Conservation (phyloP, 2,113 vertebrate genomes). For the Spermophilus dauricus region DNA sequence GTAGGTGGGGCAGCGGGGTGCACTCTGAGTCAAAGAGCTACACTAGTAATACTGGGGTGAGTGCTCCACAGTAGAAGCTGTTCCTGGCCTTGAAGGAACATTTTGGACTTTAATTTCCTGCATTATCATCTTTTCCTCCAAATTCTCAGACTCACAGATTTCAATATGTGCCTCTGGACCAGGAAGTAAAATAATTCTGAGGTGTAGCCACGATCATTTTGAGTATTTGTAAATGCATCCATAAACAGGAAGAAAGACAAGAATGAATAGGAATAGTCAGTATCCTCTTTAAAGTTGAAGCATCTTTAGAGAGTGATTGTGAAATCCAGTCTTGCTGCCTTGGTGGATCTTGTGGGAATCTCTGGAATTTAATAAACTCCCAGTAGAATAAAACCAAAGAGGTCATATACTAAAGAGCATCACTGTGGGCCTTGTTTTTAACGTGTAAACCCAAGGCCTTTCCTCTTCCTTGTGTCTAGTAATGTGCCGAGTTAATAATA, state of each 20-base stretch:
- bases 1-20: neutral
- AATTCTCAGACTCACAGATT: neutral
- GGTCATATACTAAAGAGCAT: neutral
- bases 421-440: neutral
- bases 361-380: neutral
- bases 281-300: neutral
- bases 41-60: too few relatives aligned
- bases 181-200: conserved; percentile 3
- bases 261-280: neutral
- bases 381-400: neutral
- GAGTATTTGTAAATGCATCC: neutral
- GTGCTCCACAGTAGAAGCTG: neutral
- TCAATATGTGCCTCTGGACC: neutral
- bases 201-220: neutral
- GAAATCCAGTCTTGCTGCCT: neutral
- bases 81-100: neutral
- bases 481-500: neutral
- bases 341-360: neutral
- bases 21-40: neutral
- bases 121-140: neutral
- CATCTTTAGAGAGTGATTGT: neutral
- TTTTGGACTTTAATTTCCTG: neutral
- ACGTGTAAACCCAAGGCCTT: neutral
- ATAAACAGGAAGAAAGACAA: neutral
- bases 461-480: neutral